Percentiles rank a stretch among this genome's conserved stretches.
phyloP scores from a whole-genome alignment of 2,113 vertebrate genomes.

The Platysternon megacephalum region DNA sequence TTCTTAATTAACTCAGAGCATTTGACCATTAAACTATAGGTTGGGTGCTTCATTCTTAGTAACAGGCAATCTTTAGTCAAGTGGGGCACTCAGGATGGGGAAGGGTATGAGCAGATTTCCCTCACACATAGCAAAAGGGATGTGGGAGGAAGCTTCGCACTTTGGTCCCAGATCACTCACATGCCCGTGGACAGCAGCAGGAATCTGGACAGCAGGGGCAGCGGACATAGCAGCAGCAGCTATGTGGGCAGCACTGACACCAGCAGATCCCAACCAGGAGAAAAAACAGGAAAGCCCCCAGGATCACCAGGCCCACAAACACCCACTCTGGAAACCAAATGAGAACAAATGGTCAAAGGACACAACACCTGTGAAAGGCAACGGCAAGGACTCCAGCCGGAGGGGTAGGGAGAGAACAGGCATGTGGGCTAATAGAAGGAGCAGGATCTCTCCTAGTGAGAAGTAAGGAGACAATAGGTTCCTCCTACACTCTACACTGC shows the following conservation, averaged over 20 bases:
- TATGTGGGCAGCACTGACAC: slow-evolving; percentile 98
- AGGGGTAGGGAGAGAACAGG: not conserved
- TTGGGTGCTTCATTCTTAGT: slow-evolving; percentile 40
- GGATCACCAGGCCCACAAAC: slow-evolving; percentile 91
- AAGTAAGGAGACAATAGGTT: not conserved
- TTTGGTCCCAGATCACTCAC: slow-evolving; percentile 82
- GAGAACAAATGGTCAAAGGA: slow-evolving; percentile 20
- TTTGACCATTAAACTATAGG: slow-evolving; percentile 52
- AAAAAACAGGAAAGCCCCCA: slow-evolving; percentile 89
- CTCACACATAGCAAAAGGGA: not conserved
- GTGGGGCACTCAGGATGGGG: not conserved
- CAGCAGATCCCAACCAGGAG: slow-evolving; percentile 95
- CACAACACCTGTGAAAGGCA: not conserved
- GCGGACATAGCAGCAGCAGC: slow-evolving; percentile 96
- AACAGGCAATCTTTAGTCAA: not conserved
- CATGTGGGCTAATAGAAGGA: not conserved
- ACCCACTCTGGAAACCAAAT: slow-evolving; percentile 90
- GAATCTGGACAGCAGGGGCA: slow-evolving; percentile 97
- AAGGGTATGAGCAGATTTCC: slow-evolving; percentile 1
- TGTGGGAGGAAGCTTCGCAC: not conserved
- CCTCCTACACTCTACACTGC: not conserved
- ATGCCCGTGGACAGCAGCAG: slow-evolving; percentile 95
- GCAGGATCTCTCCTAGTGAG: not conserved
- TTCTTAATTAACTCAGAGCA: slow-evolving; percentile 62
- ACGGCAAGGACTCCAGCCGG: fast-evolving